phyloP scores from a whole-genome alignment of 2,888 invertebrate species.

The Netelia virgata region DNA sequence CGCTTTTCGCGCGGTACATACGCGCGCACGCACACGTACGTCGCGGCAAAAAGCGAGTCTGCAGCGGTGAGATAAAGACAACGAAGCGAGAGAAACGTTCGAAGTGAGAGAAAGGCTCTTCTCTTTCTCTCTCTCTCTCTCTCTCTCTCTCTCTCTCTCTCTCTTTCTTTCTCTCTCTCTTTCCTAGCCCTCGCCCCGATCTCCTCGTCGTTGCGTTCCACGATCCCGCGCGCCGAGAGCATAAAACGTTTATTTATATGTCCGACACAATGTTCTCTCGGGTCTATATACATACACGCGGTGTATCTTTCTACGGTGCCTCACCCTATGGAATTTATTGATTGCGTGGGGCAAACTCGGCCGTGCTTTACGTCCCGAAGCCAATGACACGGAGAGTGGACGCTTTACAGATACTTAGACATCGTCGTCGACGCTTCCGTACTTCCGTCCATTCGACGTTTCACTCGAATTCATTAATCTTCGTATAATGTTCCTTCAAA shows the following conservation, averaged over 20 bases:
- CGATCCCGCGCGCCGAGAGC: slow-evolving; percentile 73
- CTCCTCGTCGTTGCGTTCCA: slow-evolving; percentile 56
- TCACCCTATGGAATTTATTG: slow-evolving; percentile 79
- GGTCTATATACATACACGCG: not conserved
- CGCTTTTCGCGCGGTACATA: slow-evolving; percentile 56
- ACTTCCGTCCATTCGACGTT: not conserved
- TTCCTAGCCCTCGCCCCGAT: not conserved
- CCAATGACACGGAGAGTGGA: slow-evolving; percentile 41
- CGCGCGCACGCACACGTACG: not conserved
- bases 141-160: slow-evolving; percentile 29
- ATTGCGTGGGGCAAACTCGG: slow-evolving; percentile 69
- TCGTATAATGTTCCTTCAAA: no score
- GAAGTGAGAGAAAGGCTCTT: slow-evolving; percentile 65
- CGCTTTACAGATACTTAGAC: slow-evolving; percentile 9
- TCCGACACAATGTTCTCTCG: slow-evolving; percentile 77
- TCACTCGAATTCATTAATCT: not conserved
- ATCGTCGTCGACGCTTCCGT: not conserved
- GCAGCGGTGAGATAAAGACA: slow-evolving; percentile 70
- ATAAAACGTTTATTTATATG: slow-evolving; percentile 85
- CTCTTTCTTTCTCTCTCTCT: slow-evolving; percentile 22
- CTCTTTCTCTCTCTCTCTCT: slow-evolving; percentile 33
- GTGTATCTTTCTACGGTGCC: not conserved
- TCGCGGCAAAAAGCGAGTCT: slow-evolving; percentile 46
- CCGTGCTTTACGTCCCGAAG: slow-evolving; percentile 40
- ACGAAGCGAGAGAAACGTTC: slow-evolving; percentile 62